Conservation (phyloP, 2,113 vertebrate species). For the Cricetomys ansorgei region DNA sequence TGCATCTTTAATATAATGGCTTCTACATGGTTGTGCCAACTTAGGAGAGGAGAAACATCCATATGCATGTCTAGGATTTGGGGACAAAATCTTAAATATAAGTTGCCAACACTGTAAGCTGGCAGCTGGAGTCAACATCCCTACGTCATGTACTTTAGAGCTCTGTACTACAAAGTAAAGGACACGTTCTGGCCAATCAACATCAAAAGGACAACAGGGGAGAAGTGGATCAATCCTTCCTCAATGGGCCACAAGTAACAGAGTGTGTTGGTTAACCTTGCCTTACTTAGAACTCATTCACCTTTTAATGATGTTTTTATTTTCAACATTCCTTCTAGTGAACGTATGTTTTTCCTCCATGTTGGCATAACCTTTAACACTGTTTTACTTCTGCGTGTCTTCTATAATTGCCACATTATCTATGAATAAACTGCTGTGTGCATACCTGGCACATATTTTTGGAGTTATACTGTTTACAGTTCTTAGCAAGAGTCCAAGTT, state of each 20-base stretch:
- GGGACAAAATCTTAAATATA: constrained; percentile 27
- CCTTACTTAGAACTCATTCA: constrained; percentile 45
- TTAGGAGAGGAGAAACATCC: not conserved
- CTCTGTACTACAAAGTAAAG: not conserved
- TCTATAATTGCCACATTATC: constrained; percentile 26
- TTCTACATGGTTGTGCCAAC: not conserved
- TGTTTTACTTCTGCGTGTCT: not conserved
- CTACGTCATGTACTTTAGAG: not conserved
- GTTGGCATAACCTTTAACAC: constrained; percentile 68
- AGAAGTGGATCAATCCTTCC: not conserved
- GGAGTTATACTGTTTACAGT: not conserved
- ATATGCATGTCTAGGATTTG: not conserved
- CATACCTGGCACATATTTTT: not conserved
- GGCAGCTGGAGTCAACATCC: not conserved
- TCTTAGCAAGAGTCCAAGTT: not conserved
- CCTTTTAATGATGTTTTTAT: constrained; percentile 71
- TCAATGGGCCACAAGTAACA: constrained; percentile 1
- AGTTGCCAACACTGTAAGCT: not conserved
- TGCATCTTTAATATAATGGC: not conserved
- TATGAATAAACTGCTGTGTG: constrained; percentile 55
- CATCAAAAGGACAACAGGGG: not conserved
- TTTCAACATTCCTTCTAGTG: constrained; percentile 32
- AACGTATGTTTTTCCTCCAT: constrained; percentile 47
- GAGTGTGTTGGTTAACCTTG: constrained; percentile 64
- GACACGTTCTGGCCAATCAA: not conserved